These are phyloP conservation scores for Pyxicephalus adspersus DNA, from an alignment of 2,113 vertebrate species.

Conservation along the genomic window DNA sequence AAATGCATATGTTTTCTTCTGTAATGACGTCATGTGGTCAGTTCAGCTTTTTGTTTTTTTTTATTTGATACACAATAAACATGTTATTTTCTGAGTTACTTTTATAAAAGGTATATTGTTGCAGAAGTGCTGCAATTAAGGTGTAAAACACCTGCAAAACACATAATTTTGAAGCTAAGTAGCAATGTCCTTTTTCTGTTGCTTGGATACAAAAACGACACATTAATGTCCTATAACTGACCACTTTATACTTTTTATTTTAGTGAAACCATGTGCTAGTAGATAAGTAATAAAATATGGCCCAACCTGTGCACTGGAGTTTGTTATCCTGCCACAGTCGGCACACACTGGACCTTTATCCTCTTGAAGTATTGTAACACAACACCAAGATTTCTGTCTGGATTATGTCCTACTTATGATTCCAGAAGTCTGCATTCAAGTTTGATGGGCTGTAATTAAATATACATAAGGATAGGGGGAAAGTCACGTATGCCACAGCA, in stretches of 20 bases:
- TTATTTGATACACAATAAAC: too few relatives aligned
- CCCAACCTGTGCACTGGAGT: not conserved
- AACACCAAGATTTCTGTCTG: not conserved
- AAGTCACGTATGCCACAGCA: not conserved
- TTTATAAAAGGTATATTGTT: too few relatives aligned
- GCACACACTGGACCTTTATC: not conserved
- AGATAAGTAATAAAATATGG: not conserved
- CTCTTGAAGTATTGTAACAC: not conserved
- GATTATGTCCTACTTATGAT: not conserved
- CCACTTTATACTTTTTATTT: not conserved
- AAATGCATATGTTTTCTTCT: too few relatives aligned
- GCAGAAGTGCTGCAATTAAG: too few relatives aligned
- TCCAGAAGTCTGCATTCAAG: not conserved
- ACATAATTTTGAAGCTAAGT: too few relatives aligned
- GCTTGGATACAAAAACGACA: not conserved
- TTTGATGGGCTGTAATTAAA: conserved; percentile 15
- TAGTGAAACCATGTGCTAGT: not conserved
- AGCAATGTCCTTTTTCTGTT: not conserved
- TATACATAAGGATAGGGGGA: conserved; percentile 10
- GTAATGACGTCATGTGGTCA: too few relatives aligned
- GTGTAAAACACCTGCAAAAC: too few relatives aligned
- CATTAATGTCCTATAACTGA: not conserved
- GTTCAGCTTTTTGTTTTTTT: too few relatives aligned
- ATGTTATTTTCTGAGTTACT: too few relatives aligned
- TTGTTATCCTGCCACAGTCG: not conserved